These are phyloP conservation scores for Shinisaurus crocodilurus DNA, from an alignment of 2,113 vertebrate genomes.

Conservation along the genomic window DNA sequence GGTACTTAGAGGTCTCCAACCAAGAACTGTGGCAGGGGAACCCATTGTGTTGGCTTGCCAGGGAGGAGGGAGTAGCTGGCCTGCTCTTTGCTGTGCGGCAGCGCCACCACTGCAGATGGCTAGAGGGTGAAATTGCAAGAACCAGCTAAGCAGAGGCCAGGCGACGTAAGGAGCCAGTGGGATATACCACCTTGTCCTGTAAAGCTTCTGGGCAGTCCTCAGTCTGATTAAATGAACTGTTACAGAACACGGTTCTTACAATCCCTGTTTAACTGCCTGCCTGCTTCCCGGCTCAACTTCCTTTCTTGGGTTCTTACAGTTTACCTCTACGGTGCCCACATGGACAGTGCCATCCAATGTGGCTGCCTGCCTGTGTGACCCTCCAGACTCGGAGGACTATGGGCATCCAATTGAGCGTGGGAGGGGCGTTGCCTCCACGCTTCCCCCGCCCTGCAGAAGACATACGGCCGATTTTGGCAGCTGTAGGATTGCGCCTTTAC, in stretches of 20 bases:
- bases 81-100: neutral
- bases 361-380: no score
- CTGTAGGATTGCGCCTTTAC: no score
- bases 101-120: neutral
- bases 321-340: neutral
- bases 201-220: neutral
- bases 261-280: neutral
- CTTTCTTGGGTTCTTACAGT: neutral
- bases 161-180: neutral
- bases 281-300: neutral
- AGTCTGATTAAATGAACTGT: neutral
- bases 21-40: neutral
- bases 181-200: neutral
- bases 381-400: no score
- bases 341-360: no score
- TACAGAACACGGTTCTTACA: neutral
- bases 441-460: no score
- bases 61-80: neutral
- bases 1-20: neutral
- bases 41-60: neutral
- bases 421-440: no score
- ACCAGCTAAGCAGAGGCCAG: neutral
- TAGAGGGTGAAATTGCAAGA: neutral
- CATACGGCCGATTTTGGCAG: no score
- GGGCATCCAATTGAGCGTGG: no score